These are phyloP conservation scores for Disparrhopalites patrizii DNA, from an alignment of 2,888 invertebrate species.

Conservation along the genomic window DNA sequence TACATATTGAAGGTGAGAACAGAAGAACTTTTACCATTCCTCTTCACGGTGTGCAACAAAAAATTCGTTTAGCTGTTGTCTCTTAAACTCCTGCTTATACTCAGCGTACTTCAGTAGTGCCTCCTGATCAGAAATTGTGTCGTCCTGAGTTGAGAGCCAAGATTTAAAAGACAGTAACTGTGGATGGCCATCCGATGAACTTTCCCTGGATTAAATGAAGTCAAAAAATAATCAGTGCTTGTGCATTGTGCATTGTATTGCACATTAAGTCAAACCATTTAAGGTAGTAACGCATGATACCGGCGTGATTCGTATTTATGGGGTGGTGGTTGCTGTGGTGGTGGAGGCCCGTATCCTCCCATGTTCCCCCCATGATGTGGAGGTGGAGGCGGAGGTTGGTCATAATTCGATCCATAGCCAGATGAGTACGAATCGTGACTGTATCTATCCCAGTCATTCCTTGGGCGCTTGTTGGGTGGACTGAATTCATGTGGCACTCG, in stretches of 20 bases:
- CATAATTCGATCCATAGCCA: constrained; percentile 41
- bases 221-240: not conserved
- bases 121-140: constrained; percentile 94
- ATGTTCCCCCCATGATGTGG: constrained; percentile 20
- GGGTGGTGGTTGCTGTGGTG: constrained; percentile 61
- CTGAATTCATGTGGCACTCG: constrained; percentile 46
- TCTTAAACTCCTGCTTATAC: constrained; percentile 93
- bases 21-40: constrained; percentile 99
- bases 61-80: constrained; percentile 96
- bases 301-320: not conserved
- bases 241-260: not conserved
- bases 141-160: constrained; percentile 93
- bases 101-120: constrained; percentile 96
- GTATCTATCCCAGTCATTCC: constrained; percentile 47
- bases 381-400: constrained; percentile 30
- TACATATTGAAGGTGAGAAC: constrained; percentile 50
- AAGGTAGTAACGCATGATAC: not conserved
- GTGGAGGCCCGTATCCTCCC: constrained; percentile 61
- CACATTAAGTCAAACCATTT: not conserved
- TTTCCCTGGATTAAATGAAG: constrained; percentile 44
- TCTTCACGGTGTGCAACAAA: constrained; percentile 99
- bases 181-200: constrained; percentile 59
- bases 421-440: constrained; percentile 39
- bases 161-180: constrained; percentile 97
- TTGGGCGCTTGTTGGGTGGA: constrained; percentile 46